phyloP scores from a whole-genome alignment of 2,888 invertebrate species.

The Amphipoea lucens region DNA sequence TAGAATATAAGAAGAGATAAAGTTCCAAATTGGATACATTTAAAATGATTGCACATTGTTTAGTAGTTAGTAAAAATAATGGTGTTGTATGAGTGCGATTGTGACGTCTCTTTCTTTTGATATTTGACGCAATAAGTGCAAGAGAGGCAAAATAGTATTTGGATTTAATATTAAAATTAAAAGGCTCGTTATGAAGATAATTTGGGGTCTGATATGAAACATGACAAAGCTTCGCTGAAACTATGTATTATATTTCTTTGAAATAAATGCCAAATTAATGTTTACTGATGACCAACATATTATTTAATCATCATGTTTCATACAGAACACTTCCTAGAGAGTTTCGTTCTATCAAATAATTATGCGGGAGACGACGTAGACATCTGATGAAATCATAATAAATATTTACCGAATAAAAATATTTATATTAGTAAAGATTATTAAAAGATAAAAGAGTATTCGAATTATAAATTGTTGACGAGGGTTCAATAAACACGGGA shows the following conservation, averaged over 20 bases:
- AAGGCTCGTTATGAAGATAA: conserved; percentile 31
- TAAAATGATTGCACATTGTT: conserved; percentile 14
- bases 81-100: conserved; percentile 14
- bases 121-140: conserved; percentile 15
- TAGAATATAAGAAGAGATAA: background rate
- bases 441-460: conserved; percentile 2
- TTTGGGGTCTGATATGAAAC: conserved; percentile 11
- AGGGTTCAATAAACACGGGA: conserved; percentile 14
- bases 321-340: background rate
- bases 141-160: conserved; percentile 19
- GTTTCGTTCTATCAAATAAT: conserved; percentile 23
- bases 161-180: conserved; percentile 32
- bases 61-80: background rate
- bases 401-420: conserved; percentile 63
- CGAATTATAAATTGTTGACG: conserved; percentile 7
- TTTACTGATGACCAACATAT: background rate
- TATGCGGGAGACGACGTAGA: background rate
- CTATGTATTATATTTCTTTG: background rate
- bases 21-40: conserved; percentile 35
- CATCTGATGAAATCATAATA: conserved; percentile 34
- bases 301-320: conserved; percentile 7
- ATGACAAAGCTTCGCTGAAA: background rate
- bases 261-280: background rate
- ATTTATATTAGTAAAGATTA: conserved; percentile 48
- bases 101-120: conserved; percentile 26